Conservation (phyloP, 2,888 invertebrate species). For the Lobophora halterata region DNA sequence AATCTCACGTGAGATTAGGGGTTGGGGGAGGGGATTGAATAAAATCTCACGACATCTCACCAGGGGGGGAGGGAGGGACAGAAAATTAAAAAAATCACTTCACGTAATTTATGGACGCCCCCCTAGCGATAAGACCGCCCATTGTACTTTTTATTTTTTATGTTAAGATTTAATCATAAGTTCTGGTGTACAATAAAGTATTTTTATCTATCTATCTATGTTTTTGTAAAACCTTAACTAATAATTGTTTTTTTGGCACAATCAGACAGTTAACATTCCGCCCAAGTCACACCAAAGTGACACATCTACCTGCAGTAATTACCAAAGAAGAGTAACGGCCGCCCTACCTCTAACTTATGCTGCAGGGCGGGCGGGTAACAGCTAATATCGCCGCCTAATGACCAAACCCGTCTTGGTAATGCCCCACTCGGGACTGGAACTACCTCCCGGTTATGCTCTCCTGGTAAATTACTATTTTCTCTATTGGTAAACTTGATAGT, state of each 20-base stretch:
- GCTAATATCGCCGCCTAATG: constrained; percentile 80
- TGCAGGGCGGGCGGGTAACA: constrained; percentile 70
- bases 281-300: constrained; percentile 18
- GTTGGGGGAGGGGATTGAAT: no score
- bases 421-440: constrained; percentile 64
- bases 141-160: no score
- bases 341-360: constrained; percentile 61
- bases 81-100: no score
- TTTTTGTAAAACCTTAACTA: no score
- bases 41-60: no score
- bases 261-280: constrained; percentile 1
- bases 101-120: no score
- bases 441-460: constrained; percentile 34
- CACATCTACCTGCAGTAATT: constrained; percentile 36
- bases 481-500: constrained; percentile 24
- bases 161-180: no score
- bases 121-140: no score
- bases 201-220: no score
- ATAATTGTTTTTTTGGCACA: neutral
- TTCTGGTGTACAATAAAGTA: no score
- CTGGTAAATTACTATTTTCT: constrained; percentile 34
- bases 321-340: constrained; percentile 59
- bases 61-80: no score
- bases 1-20: no score
- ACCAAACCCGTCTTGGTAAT: constrained; percentile 76